Conservation (phyloP, 92 coral and sea anemone species). For the Zoanthus solanderi region DNA sequence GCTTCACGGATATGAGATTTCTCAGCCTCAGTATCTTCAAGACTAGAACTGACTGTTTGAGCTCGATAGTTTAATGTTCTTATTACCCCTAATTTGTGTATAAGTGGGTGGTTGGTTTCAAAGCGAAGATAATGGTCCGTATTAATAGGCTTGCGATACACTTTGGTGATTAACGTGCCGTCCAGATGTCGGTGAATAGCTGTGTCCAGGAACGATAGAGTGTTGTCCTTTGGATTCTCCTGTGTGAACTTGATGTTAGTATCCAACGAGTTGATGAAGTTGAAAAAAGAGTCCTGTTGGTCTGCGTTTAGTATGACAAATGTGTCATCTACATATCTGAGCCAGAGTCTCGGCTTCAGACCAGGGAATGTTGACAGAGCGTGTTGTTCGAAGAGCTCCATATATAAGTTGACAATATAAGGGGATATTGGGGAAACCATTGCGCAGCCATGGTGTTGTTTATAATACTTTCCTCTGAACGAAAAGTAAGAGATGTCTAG, state of each 20-base stretch:
- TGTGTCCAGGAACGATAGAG: slow-evolving; percentile 54
- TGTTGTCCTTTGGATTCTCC: slow-evolving; percentile 37
- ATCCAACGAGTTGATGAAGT: no score
- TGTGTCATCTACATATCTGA: slow-evolving; percentile 54
- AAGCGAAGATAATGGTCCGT: slow-evolving; percentile 30
- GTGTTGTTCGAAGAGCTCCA: slow-evolving; percentile 44
- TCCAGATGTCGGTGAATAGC: slow-evolving; percentile 20
- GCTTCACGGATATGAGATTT: no score
- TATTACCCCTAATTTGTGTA: no score
- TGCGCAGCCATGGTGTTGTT: no score
- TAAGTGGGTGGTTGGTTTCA: slow-evolving; percentile 35
- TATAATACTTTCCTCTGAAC: no score
- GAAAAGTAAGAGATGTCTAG: no score
- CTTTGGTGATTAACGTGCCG: slow-evolving; percentile 49
- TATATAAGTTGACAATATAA: slow-evolving; percentile 25
- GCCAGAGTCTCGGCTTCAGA: slow-evolving; percentile 40
- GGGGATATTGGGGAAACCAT: slow-evolving; percentile 42
- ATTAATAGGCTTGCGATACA: slow-evolving; percentile 15
- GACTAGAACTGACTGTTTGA: no score
- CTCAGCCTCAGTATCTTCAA: no score
- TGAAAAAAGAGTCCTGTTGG: no score
- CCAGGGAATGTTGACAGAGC: slow-evolving; percentile 30
- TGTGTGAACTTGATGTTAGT: no score
- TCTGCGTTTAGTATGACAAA: no score
- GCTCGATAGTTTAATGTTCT: no score